These are phyloP conservation scores for Drosophila multiciliata DNA, from an alignment of 2,888 invertebrate genomes.

Conservation along the genomic window DNA sequence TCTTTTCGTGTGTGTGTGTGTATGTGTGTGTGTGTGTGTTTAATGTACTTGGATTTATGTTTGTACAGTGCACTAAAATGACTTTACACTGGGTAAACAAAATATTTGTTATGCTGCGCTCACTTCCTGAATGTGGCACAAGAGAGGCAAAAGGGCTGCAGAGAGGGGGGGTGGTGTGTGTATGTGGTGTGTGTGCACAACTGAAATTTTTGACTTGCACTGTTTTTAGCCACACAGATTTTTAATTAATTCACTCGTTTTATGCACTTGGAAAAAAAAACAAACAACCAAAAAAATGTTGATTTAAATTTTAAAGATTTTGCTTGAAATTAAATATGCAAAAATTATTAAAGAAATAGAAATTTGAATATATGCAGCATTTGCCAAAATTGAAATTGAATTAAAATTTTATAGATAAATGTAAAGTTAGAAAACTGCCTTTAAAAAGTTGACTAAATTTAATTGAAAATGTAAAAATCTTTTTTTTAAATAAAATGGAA, in stretches of 20 bases:
- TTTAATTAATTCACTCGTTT: slow-evolving; percentile 16
- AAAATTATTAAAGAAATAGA: background rate
- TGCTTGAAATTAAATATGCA: background rate
- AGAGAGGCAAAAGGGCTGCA: background rate
- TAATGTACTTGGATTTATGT: slow-evolving; percentile 62
- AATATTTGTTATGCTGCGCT: slow-evolving; percentile 64
- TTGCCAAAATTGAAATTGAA: no score
- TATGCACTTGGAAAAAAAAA: background rate
- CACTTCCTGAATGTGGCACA: slow-evolving; percentile 43
- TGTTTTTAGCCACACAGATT: slow-evolving; percentile 8
- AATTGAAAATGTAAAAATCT: background rate
- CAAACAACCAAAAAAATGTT: background rate
- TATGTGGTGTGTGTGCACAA: slow-evolving; percentile 5
- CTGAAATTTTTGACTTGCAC: slow-evolving; percentile 9
- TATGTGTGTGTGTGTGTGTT: slow-evolving; percentile 34
- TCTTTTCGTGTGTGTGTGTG: slow-evolving; percentile 26
- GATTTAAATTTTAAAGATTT: background rate
- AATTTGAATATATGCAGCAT: background rate
- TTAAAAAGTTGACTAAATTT: background rate
- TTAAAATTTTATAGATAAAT: background rate
- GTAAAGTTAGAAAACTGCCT: background rate
- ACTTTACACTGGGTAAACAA: slow-evolving; percentile 78
- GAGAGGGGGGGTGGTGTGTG: background rate
- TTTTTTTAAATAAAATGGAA: background rate
- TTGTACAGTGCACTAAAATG: slow-evolving; percentile 73